Conservation (phyloP, 2,113 vertebrate species). For the Platichthys stellatus region DNA sequence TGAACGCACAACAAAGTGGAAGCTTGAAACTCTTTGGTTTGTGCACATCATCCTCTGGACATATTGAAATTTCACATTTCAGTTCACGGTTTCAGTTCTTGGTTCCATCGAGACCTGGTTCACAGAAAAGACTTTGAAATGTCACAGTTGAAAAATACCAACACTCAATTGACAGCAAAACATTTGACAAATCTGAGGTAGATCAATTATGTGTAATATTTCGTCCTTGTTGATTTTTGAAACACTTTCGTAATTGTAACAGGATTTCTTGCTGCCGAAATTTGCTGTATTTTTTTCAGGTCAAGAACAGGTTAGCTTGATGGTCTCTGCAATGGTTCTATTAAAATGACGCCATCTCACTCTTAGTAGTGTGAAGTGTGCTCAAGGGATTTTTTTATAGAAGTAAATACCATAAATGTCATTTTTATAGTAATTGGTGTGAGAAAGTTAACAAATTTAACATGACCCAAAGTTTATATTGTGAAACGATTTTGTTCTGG, state of each 20-base stretch:
- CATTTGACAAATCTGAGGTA: too few species aligned
- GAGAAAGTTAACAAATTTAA: not conserved
- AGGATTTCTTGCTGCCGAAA: not conserved
- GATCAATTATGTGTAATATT: too few species aligned
- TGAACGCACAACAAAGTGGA: too few species aligned
- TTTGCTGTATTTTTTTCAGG: not conserved
- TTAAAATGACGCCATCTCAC: not conserved
- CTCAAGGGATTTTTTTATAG: not conserved
- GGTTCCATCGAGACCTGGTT: not conserved
- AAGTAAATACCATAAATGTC: constrained; percentile 2
- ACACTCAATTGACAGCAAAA: too few species aligned
- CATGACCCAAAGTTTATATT: not conserved
- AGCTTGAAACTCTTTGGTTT: too few species aligned
- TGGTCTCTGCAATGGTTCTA: not conserved
- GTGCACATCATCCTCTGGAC: too few species aligned
- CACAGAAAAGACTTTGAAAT: too few species aligned
- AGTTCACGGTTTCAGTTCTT: not conserved
- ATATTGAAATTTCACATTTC: not conserved
- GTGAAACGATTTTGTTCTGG: constrained; percentile 6
- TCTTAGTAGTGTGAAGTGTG: not conserved
- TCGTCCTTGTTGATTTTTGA: too few species aligned
- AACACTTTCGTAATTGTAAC: not conserved
- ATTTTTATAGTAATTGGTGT: constrained; percentile 3
- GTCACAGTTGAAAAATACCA: too few species aligned
- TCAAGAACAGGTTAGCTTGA: not conserved